These are phyloP conservation scores for Heterodera schachtii DNA, from an alignment of 1,140 invertebrate species.

Conservation along the genomic window DNA sequence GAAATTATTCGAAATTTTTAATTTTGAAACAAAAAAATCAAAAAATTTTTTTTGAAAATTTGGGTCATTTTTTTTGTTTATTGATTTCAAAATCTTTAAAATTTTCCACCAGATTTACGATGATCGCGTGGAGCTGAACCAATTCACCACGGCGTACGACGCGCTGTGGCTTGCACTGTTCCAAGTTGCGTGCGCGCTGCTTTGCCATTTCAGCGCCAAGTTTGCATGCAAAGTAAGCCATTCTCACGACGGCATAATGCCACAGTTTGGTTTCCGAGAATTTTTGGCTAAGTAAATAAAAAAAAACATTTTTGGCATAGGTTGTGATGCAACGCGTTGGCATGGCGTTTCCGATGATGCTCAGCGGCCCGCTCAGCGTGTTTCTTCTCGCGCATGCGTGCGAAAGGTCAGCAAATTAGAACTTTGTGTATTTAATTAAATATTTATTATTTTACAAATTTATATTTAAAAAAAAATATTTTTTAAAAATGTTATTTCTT, in stretches of 20 bases:
- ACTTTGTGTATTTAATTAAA: too few relatives aligned
- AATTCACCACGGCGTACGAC: conserved; percentile 61
- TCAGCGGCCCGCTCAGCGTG: conserved; percentile 57
- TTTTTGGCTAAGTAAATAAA: conserved; percentile 19
- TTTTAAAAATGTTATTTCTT: too few relatives aligned
- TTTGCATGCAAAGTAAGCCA: conserved; percentile 62
- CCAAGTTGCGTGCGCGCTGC: conserved; percentile 56
- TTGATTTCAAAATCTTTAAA: too few relatives aligned
- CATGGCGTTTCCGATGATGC: conserved; percentile 59
- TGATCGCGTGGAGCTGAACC: conserved; percentile 59
- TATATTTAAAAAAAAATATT: too few relatives aligned
- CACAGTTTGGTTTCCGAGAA: conserved; percentile 2
- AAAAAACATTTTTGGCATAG: too few relatives aligned
- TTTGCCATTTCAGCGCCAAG: conserved; percentile 63
- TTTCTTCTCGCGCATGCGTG: conserved; percentile 54
- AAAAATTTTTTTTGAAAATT: too few relatives aligned
- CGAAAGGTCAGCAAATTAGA: neutral
- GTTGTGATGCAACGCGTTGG: conserved; percentile 62
- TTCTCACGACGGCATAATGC: too few relatives aligned
- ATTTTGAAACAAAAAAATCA: too few relatives aligned
- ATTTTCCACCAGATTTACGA: conserved; percentile 51
- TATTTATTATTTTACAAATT: too few relatives aligned
- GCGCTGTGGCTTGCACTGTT: conserved; percentile 62
- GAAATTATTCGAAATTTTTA: too few relatives aligned
- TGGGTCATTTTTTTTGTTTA: too few relatives aligned